Percentiles rank a stretch among this genome's conserved stretches.
phyloP scores from a whole-genome alignment of 2,888 invertebrate genomes.

The Tuta absoluta region DNA sequence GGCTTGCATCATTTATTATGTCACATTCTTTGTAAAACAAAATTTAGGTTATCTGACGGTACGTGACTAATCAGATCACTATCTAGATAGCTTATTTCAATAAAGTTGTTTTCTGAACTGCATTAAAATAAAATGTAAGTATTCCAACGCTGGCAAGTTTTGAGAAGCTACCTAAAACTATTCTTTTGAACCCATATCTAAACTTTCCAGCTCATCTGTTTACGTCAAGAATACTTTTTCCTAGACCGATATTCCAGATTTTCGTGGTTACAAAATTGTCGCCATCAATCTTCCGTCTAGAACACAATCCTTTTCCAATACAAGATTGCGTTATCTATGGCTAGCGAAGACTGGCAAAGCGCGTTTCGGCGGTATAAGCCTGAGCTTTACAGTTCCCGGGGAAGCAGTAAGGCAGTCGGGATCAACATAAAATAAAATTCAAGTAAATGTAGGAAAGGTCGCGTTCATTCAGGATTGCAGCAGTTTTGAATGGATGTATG shows the following conservation, averaged over 20 bases:
- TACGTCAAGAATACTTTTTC: neutral
- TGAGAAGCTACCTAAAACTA: too few relatives aligned
- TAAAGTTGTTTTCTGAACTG: too few relatives aligned
- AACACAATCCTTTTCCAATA: slow-evolving; percentile 39
- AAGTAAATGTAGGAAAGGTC: slow-evolving; percentile 47
- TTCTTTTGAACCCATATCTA: neutral
- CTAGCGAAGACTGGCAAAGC: slow-evolving; percentile 53
- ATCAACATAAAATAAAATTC: slow-evolving; percentile 70
- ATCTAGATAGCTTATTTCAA: too few relatives aligned
- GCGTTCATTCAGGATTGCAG: neutral
- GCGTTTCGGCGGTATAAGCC: slow-evolving; percentile 45
- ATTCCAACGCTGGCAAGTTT: too few relatives aligned
- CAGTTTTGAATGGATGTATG: neutral
- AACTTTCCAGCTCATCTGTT: neutral
- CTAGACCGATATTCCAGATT: neutral
- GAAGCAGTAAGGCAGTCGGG: slow-evolving; percentile 57
- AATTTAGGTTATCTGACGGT: too few relatives aligned
- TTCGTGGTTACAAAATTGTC: slow-evolving; percentile 11
- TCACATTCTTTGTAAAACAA: too few relatives aligned
- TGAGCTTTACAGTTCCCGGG: slow-evolving; percentile 63
- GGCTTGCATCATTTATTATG: neutral
- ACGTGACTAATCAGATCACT: too few relatives aligned
- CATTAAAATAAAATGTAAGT: too few relatives aligned
- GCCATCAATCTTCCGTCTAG: neutral
- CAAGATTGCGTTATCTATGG: slow-evolving; percentile 23